Conservation (phyloP, 2,797 vertebrate species). For the Clarias pachynema region DNA sequence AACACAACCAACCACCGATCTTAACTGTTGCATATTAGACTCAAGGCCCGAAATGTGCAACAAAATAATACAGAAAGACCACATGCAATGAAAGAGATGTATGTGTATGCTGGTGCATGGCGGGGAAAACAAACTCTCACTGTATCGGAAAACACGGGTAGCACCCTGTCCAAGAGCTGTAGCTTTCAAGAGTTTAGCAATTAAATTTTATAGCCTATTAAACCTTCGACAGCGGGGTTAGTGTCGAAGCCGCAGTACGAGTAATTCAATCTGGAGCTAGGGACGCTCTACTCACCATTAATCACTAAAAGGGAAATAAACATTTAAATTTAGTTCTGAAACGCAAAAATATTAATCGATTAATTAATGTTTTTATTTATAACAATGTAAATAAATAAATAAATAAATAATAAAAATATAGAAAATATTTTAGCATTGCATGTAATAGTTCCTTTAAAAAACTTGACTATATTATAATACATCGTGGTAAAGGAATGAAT, state of each 20-base stretch:
- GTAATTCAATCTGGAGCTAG: conserved; percentile 52
- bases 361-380: neutral
- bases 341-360: neutral
- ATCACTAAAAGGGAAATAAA: conserved; percentile 9
- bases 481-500: too few relatives aligned
- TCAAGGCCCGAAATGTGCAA: conserved; percentile 6
- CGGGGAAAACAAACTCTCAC: conserved; percentile 79
- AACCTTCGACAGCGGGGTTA: conserved; percentile 70
- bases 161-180: conserved; percentile 86
- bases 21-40: conserved; percentile 16
- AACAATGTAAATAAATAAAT: neutral
- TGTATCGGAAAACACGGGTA: conserved; percentile 78
- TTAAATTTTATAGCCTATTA: conserved; percentile 86
- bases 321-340: neutral
- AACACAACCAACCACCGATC: neutral
- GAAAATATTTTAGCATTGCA: too few relatives aligned
- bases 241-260: conserved; percentile 57
- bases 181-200: conserved; percentile 90
- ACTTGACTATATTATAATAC: too few relatives aligned
- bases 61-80: conserved; percentile 38
- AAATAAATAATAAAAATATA: neutral
- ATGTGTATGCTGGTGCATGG: conserved; percentile 77
- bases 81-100: conserved; percentile 82
- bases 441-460: too few relatives aligned
- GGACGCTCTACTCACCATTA: conserved; percentile 24